These are phyloP conservation scores for Zosterops lateralis DNA, from an alignment of 2,113 vertebrate species.

Conservation along the genomic window DNA sequence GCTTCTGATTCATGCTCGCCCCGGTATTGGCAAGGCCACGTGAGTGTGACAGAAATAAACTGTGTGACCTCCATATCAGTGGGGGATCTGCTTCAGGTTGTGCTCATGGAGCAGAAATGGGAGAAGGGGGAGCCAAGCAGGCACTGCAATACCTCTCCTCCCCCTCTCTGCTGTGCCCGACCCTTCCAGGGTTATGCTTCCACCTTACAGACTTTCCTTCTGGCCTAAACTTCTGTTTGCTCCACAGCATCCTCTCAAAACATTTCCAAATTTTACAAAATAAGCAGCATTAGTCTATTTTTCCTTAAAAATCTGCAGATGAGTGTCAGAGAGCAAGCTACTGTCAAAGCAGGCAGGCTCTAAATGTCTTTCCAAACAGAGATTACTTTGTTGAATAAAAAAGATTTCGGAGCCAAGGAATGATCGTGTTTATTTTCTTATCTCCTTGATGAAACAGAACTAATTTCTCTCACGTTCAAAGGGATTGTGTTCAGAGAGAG, in stretches of 20 bases:
- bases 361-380: conserved; percentile 12
- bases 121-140: neutral
- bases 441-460: conserved; percentile 30
- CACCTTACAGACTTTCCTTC: neutral
- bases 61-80: neutral
- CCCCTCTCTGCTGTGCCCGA: neutral
- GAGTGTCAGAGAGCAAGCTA: neutral
- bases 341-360: neutral
- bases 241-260: neutral
- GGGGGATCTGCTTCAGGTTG: neutral
- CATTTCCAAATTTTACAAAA: neutral
- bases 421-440: conserved; percentile 43
- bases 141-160: neutral
- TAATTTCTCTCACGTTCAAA: conserved; percentile 28
- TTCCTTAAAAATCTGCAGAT: neutral
- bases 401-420: conserved; percentile 48
- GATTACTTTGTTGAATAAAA: conserved; percentile 27
- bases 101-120: conserved; percentile 11
- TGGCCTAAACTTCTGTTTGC: neutral
- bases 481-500: neutral
- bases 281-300: neutral
- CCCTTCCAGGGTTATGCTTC: neutral
- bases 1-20: conserved; percentile 15
- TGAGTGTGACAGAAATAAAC: conserved; percentile 32
- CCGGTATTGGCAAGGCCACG: neutral